phyloP scores from a whole-genome alignment of 2,113 vertebrate genomes.

The Periophthalmus modestus region DNA sequence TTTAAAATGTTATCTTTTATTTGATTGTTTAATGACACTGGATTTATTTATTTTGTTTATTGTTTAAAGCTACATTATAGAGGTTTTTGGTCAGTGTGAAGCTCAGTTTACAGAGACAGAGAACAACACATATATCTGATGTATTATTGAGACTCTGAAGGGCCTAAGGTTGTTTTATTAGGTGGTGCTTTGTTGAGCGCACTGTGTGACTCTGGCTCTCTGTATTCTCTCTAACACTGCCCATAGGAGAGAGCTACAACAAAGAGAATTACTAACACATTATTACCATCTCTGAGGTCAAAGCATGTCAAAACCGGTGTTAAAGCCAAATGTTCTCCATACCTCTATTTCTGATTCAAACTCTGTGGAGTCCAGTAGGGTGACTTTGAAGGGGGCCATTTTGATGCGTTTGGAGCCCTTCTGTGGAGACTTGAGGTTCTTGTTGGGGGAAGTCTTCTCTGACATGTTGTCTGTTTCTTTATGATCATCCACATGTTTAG shows the following conservation, averaged over 20 bases:
- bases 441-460: slow-evolving; percentile 91
- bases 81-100: background rate
- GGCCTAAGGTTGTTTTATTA: slow-evolving; percentile 26
- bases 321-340: slow-evolving; percentile 42
- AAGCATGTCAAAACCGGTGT: slow-evolving; percentile 26
- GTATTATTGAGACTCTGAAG: slow-evolving; percentile 18
- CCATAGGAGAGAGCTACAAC: slow-evolving; percentile 31
- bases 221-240: slow-evolving; percentile 27
- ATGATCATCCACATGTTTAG: slow-evolving; percentile 75
- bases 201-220: slow-evolving; percentile 32
- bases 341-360: slow-evolving; percentile 94
- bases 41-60: background rate
- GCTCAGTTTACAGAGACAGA: slow-evolving; percentile 26
- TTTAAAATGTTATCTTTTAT: no score
- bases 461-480: slow-evolving; percentile 86
- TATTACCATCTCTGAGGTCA: slow-evolving; percentile 7
- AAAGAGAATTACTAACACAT: slow-evolving; percentile 10
- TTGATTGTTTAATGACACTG: no score
- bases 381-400: slow-evolving; percentile 87
- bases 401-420: slow-evolving; percentile 90
- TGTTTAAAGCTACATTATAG: background rate
- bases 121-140: slow-evolving; percentile 10
- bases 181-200: slow-evolving; percentile 39
- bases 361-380: slow-evolving; percentile 87
- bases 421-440: slow-evolving; percentile 91